A percentile compares a stretch with the other conserved stretches of the same genome.
phyloP scores from a whole-genome alignment of 2,113 vertebrate species.

The Clarias gariepinus region DNA sequence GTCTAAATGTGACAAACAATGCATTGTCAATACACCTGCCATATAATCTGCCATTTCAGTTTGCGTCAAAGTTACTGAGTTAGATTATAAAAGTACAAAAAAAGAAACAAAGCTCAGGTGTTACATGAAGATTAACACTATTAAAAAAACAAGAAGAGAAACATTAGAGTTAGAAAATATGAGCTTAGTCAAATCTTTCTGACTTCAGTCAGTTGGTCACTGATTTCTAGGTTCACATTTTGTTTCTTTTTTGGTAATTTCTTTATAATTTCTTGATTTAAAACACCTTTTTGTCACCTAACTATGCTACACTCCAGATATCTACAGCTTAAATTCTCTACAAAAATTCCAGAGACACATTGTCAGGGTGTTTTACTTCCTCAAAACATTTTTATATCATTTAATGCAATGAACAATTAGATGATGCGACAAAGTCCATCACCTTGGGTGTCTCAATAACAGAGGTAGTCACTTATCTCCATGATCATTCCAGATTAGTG shows the following conservation, averaged over 20 bases:
- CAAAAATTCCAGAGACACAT: neutral
- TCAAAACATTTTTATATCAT: neutral
- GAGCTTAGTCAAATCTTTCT: neutral
- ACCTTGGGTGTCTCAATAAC: constrained; percentile 1
- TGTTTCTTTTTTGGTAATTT: too few relatives aligned
- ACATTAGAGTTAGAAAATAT: neutral
- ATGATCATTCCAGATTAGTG: neutral
- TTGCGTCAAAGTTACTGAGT: neutral
- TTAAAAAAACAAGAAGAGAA: neutral
- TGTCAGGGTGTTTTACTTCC: neutral
- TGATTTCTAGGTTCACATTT: neutral
- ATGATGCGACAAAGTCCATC: neutral
- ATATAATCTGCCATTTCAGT: neutral
- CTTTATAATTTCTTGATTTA: too few relatives aligned
- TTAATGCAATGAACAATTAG: neutral
- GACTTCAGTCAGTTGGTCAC: neutral
- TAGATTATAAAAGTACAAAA: neutral
- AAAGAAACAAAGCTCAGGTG: neutral
- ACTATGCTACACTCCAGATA: neutral
- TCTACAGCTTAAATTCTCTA: neutral
- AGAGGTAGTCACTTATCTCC: constrained; percentile 5
- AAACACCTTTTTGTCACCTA: too few relatives aligned
- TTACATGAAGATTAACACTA: neutral
- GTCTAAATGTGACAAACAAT: neutral
- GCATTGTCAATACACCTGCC: neutral